Base-by-base conservation (phyloP, 23 tunicate species). In the Styela clava region DNA sequence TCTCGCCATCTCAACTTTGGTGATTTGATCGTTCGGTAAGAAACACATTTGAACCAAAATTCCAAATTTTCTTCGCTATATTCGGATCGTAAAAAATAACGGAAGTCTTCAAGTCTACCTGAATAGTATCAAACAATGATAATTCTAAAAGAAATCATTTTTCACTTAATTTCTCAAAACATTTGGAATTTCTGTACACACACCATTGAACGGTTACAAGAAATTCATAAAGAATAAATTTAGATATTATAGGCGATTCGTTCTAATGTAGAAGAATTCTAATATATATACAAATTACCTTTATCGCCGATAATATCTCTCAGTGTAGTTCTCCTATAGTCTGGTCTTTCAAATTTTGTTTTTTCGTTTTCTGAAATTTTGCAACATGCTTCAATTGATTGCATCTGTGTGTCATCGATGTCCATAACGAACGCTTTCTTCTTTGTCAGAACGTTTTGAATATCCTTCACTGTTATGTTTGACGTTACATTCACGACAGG, bases 61-160 rank as follows among this genome's bases (percentile, higher is more conserved):
- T 87, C 91, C 7, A 79, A 67, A 67, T 87, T 87, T 74, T 87
- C 91, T 67, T 87, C 91, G 69, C 91, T 87, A 78, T 74, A 87
- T 65, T 87, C 91, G n/a, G 64, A 61, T 51, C 82, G 81, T 67
- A 87, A 37, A 34, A 77, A 85, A n/a, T 23, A 33, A 2, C 78
- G 88, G 68, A 85, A 85, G 12, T 34, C 33, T 52, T 35, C 31
- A 0, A 67, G 19, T 1, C 71, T 24, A 29, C 24, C 71, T 67
- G 31, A 18, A 67, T 16, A 67, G 16, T 25, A 67, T 67, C 16
- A 27, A 27, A 61, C 64, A 21, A 21, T 61, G n/a, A 21, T 61
- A 61, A 61, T 61, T 61, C n/a, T 23, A 21, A 23, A 0, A 61
- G 22, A 23, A 61, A 61, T 22, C n/a, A n/a, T n/a, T n/a, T n/a